Evolutionary conservation across 2,888 invertebrate species (phyloP), one percentile per base, ranked within the genome.

Genomic region (Synanthedon vespiformis): DNA sequence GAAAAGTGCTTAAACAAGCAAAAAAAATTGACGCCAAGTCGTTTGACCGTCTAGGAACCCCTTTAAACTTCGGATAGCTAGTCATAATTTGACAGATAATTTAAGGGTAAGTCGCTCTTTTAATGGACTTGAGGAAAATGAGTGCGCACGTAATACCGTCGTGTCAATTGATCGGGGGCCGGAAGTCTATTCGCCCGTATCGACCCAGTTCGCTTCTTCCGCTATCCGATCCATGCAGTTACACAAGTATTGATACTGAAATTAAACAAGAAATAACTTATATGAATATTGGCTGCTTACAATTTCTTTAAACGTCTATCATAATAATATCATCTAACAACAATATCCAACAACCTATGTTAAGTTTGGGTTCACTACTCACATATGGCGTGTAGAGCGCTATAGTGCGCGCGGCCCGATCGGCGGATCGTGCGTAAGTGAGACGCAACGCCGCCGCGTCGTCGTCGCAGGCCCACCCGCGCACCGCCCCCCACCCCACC

Each of bases 211-310:
- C 62, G 92, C 91, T 78, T 98, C 98, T 77, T 97, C 96, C 75
- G 94, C 93, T 90, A 98, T 95, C 89, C 96, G 91, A 78, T 97
- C 97, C 88, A 98, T 97, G 80, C 98, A 98, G 80, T 97, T 98
- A 80, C 93, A 92, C 72, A 97, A 91, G 88, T 93, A 97, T 70
- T 93, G 92, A 71, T 94, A 95, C 96, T 97, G 89, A 13, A 91
- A 90, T 34, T 34, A 34, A 34, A 34, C 34, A 34, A 34, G 10
- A 10, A 10, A 34, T 10, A 34, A 1, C 8, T 34, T 8, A 27
- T 18, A 3, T 18, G 27, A 27, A 27, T 27, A 1, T 27, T 27
- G 5, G 5, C 22, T 5, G 5, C 1, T 27, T 27, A 27, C 6
- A n/a, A n/a, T n/a, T n/a, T n/a, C n/a, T n/a, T n/a, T n/a, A n/a